Evolutionary conservation across 2,113 vertebrate species (phyloP), one percentile per base, ranked within the genome.

Genomic region (Vombatus ursinus): DNA sequence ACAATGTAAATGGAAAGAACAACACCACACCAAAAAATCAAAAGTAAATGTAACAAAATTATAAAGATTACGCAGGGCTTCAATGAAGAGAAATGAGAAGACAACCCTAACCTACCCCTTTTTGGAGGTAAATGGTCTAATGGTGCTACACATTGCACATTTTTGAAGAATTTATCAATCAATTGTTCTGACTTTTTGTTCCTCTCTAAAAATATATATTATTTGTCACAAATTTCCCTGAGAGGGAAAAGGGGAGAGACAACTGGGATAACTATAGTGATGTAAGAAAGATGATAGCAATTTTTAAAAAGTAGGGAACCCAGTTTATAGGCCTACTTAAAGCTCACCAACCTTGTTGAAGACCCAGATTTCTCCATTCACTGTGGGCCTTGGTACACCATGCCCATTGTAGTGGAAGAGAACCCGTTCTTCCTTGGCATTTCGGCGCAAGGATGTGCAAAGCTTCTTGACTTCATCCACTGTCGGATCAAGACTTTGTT

Each of bases 381-480:
- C 99, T 0, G 99, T 99, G 28, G 99, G 99, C 94, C 99, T 98
- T 50, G 99, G 99, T 48, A 99, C 99, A 0, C 99, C 99, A 0
- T 99, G 99, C n/a, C 99, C 99, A 0, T 99, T 99, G 98, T 99
- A 99, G 98, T 99, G 99, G 98, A 99, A 99, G 94, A 99, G 99
- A 8, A 99, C 99, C 0, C 99, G 98, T 98, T 99, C 99, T 95
- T 99, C 99, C 98, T 99, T 99, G 98, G 99, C 99, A 0, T 99
- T 99, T 3, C 99, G 99, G 22, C 99, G 99, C 95, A 99, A 97
- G 0, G 99, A 99, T 0, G 99, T 99, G 96, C 99, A 99, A 51
- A 99, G 99, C 91, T 99, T 99, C 99, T 99, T 99, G 94, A 99
- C 99, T 96, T 99, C 99, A 0, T 99, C 99, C 98, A 99, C 99